A percentile compares a stretch with the other conserved stretches of the same genome.
phyloP scores from a whole-genome alignment of 2,888 invertebrate species.

The Barypeithes pellucidus region DNA sequence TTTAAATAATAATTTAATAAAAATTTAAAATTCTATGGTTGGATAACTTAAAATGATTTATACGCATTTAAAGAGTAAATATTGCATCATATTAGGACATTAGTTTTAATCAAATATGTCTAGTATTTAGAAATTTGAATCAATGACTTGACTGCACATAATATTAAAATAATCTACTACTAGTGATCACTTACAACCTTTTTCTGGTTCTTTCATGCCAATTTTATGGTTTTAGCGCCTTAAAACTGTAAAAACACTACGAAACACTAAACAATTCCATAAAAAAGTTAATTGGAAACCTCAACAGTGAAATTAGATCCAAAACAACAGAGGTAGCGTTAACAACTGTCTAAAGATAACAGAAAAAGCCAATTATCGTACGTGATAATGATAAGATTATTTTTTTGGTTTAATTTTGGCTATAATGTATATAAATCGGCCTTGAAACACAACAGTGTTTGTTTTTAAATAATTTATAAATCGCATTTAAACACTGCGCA shows the following conservation, averaged over 20 bases:
- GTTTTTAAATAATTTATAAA: constrained; percentile 9
- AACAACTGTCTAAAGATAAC: constrained; percentile 49
- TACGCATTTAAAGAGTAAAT: neutral
- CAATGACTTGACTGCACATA: neutral
- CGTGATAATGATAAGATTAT: constrained; percentile 52
- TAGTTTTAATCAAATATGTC: neutral
- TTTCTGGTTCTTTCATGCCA: constrained; percentile 22
- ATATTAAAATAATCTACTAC: neutral
- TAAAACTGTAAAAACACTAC: constrained; percentile 5
- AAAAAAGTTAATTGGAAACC: neutral
- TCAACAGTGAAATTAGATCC: constrained; percentile 15
- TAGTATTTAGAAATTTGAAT: neutral
- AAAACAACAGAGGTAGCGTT: constrained; percentile 40
- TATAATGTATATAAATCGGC: constrained; percentile 20
- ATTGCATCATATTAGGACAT: constrained; percentile 9
- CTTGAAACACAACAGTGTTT: constrained; percentile 28
- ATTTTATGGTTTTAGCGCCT: neutral
- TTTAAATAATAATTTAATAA: constrained; percentile 2
- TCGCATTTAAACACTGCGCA: constrained; percentile 8
- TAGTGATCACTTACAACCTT: constrained; percentile 27
- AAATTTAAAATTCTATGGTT: neutral
- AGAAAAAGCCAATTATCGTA: constrained; percentile 46
- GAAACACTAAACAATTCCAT: neutral
- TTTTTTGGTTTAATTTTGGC: constrained; percentile 39
- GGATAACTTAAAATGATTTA: constrained; percentile 5